Evolutionary conservation across 2,113 vertebrate genomes (phyloP), one percentile per base, ranked within the genome.

Genomic region (Alaudala cheleensis): DNA sequence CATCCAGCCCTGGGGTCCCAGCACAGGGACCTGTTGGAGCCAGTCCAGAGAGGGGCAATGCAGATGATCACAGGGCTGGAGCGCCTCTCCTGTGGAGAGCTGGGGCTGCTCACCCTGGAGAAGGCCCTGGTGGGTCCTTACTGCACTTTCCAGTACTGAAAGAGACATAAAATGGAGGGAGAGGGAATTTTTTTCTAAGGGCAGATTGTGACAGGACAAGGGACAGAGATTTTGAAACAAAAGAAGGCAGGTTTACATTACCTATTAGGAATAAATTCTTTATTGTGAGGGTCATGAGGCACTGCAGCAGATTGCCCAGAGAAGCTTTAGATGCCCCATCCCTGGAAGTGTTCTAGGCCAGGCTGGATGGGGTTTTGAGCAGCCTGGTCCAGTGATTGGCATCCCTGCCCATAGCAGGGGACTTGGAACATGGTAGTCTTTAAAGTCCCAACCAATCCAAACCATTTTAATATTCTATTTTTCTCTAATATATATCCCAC

Each of bases 111-210:
- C 56, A 24, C 28, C 23, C 28, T 62, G 47, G 39, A 79, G 28
- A 53, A 69, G n/a, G n/a, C 29, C 39, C 47, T 0, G 0, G 12
- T 11, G 8, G 28, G 34, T 44, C 44, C 31, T 26, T 12, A 7
- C 13, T 72, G 42, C 31, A 9, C 22, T 31, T 49, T 22, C 42
- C 34, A 19, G 26, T 2, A 11, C 18, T 18, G 37, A 33, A 72
- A 14, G 9, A 14, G 16, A 6, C 6, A 5, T 2, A 11, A 57
- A 72, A 44, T 0, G 1, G 37, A 44, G 22, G 7, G 18, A 58
- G 12, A 37, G 5, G 19, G 15, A 65, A 14, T 12, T 73, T 44
- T 44, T 81, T 45, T n/a, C 39, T 13, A 12, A 29, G 33, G 23
- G 15, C 8, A 58, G 31, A 23, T 37, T 54, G 14, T 65, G 18